These are phyloP conservation scores for Actinopyga echinites DNA, from an alignment of 53 echinoderm and acorn worm species.

Conservation along the genomic window DNA sequence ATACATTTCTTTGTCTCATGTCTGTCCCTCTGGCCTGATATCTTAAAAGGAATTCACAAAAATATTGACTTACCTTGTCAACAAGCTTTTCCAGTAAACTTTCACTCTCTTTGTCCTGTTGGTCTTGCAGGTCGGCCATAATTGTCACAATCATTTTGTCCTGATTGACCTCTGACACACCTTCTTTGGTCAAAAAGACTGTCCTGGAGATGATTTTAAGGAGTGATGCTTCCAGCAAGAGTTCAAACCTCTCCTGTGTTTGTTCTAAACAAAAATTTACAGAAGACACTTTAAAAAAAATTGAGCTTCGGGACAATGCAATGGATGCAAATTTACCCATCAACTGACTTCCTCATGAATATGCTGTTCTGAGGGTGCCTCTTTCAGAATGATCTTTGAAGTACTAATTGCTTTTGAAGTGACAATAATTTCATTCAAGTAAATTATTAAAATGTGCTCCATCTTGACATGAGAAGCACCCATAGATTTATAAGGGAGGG, in stretches of 20 bases:
- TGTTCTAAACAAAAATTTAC: conserved; percentile 49
- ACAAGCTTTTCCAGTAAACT: conserved; percentile 70
- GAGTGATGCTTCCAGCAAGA: conserved; percentile 70
- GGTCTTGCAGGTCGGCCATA: conserved; percentile 96
- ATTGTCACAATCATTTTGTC: conserved; percentile 86
- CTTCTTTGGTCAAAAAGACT: conserved; percentile 54
- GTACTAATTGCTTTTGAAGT: too few relatives aligned
- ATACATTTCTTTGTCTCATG: too few relatives aligned
- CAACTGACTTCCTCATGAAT: too few relatives aligned
- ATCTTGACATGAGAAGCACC: too few relatives aligned
- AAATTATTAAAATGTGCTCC: too few relatives aligned
- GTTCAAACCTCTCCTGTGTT: conserved; percentile 61
- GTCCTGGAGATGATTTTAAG: conserved; percentile 68
- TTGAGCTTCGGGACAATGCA: not conserved
- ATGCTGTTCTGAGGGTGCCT: too few relatives aligned
- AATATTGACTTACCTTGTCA: conserved; percentile 64
- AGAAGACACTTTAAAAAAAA: not conserved
- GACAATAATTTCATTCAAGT: too few relatives aligned
- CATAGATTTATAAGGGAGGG: too few relatives aligned
- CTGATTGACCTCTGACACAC: conserved; percentile 52
- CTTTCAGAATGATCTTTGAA: too few relatives aligned
- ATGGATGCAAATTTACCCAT: too few relatives aligned
- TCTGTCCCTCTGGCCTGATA: too few relatives aligned
- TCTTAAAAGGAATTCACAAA: not conserved
- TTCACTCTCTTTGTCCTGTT: conserved; percentile 97